Conservation (phyloP, 23 tunicate genomes). For the Trididemnum clinides region DNA sequence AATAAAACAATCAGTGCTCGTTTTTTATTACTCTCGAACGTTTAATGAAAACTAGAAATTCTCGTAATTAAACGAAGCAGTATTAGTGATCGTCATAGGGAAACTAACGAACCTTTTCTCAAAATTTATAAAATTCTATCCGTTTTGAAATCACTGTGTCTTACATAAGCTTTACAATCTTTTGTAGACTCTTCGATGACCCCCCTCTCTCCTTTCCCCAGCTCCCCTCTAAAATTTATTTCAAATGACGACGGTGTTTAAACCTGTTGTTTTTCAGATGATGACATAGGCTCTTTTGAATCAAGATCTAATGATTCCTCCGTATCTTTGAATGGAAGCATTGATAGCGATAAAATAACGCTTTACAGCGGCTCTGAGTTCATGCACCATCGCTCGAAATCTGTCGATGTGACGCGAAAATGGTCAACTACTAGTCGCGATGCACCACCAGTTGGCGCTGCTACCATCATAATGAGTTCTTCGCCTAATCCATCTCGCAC, state of each 20-base stretch:
- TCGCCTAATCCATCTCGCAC: neutral
- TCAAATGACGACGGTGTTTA: neutral
- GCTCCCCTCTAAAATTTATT: neutral
- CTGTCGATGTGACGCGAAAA: slow-evolving; percentile 14
- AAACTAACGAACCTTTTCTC: too few relatives aligned
- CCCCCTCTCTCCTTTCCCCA: too few relatives aligned
- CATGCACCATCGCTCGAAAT: neutral
- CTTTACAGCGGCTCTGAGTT: slow-evolving; percentile 15
- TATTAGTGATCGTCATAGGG: too few relatives aligned
- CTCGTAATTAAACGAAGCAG: too few relatives aligned
- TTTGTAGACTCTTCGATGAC: too few relatives aligned
- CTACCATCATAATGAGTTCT: slow-evolving; percentile 14
- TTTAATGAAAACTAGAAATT: too few relatives aligned
- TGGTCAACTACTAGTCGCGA: neutral
- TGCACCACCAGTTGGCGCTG: slow-evolving; percentile 2
- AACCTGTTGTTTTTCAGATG: neutral
- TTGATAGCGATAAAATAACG: slow-evolving; percentile 27
- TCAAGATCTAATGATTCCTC: neutral
- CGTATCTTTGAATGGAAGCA: slow-evolving; percentile 17
- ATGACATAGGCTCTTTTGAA: neutral
- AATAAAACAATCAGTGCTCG: too few relatives aligned
- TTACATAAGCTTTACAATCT: too few relatives aligned
- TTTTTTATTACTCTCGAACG: too few relatives aligned
- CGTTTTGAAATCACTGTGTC: too few relatives aligned
- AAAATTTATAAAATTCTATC: too few relatives aligned